Evolutionary conservation across 1,140 invertebrate species (phyloP).

Genomic region (Temnothorax curvispinosus): DNA sequence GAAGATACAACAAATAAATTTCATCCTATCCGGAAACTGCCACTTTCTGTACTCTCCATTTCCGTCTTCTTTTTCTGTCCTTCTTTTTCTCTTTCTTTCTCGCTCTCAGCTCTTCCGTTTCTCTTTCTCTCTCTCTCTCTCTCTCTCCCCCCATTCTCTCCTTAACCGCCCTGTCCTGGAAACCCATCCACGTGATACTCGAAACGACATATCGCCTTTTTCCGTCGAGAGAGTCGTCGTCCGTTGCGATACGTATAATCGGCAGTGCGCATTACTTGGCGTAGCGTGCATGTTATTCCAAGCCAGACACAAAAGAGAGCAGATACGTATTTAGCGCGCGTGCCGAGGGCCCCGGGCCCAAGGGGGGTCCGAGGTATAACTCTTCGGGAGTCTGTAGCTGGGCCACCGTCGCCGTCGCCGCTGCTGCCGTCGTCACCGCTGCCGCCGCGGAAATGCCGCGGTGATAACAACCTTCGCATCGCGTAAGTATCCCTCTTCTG

Average conservation of each 20-base stretch:
- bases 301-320: slow-evolving; percentile 28
- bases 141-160: not conserved
- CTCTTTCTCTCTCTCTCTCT: not conserved
- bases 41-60: not conserved
- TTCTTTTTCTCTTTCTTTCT: slow-evolving; percentile 21
- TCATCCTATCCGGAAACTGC: not conserved
- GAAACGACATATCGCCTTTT: slow-evolving; percentile 10
- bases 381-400: slow-evolving; percentile 29
- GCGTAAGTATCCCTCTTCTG: slow-evolving; percentile 69
- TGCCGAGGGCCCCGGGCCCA: not conserved
- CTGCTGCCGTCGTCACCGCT: not conserved
- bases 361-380: not conserved
- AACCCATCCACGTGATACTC: not conserved
- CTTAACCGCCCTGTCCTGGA: not conserved
- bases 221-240: slow-evolving; percentile 52
- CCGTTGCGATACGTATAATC: slow-evolving; percentile 36
- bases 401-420: not conserved
- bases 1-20: slow-evolving; percentile 6
- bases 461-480: slow-evolving; percentile 38
- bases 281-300: slow-evolving; percentile 69
- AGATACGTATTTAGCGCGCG: slow-evolving; percentile 34
- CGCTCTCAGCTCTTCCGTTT: not conserved
- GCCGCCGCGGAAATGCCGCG: slow-evolving; percentile 28
- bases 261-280: slow-evolving; percentile 62
- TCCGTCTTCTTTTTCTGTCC: not conserved